Conservation (phyloP, 2,888 invertebrate genomes). For the Phalera bucephala region DNA sequence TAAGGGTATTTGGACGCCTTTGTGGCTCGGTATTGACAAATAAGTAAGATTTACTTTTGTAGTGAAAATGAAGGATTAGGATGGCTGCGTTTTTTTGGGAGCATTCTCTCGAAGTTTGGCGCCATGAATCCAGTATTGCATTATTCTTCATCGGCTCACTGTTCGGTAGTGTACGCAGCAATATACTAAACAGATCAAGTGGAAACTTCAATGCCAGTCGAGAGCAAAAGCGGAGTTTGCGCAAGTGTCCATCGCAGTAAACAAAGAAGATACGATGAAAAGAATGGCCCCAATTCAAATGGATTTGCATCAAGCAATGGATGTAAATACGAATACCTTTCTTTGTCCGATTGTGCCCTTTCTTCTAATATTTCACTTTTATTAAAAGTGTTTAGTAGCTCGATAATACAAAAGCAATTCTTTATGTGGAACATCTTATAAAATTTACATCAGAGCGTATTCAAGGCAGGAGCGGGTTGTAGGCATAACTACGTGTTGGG, state of each 20-base stretch:
- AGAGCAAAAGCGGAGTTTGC: constrained; percentile 56
- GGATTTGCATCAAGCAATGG: constrained; percentile 23
- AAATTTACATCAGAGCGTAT: constrained; percentile 44
- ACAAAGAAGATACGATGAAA: constrained; percentile 47
- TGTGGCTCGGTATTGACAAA: constrained; percentile 82
- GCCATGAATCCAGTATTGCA: constrained; percentile 71
- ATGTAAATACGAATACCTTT: constrained; percentile 19
- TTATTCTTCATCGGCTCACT: constrained; percentile 56
- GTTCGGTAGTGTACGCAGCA: constrained; percentile 50
- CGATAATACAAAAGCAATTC: constrained; percentile 24
- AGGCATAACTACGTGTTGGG: constrained; percentile 75
- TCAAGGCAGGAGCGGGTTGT: constrained; percentile 64
- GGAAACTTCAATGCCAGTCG: constrained; percentile 59
- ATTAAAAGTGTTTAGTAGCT: constrained; percentile 14
- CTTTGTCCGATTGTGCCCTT: constrained; percentile 27
- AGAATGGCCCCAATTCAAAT: constrained; percentile 44
- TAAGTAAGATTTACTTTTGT: constrained; percentile 77
- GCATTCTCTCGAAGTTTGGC: constrained; percentile 59
- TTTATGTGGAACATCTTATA: constrained; percentile 45
- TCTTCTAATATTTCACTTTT: constrained; percentile 33
- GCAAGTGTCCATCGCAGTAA: constrained; percentile 56
- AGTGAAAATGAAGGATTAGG: constrained; percentile 78
- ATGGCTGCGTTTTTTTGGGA: constrained; percentile 54
- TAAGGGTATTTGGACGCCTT: constrained; percentile 80
- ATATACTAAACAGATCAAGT: constrained; percentile 70